Evolutionary conservation across 2,113 vertebrate species (phyloP).

Genomic region (Clarias gariepinus): DNA sequence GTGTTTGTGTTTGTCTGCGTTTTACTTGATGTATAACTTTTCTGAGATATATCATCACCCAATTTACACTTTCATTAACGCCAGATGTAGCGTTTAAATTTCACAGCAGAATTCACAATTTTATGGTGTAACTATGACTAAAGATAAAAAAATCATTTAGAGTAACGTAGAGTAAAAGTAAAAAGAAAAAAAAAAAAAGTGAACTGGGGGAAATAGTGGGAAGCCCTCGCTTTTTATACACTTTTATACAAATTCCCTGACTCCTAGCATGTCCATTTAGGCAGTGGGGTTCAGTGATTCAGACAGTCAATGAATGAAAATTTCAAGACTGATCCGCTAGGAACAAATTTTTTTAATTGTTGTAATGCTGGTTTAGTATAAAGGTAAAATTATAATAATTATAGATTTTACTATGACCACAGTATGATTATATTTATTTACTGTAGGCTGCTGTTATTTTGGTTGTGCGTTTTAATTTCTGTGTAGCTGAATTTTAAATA

Average conservation of each 20-base stretch:
- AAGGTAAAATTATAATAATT: background rate
- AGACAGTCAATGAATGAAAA: background rate
- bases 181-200: slow-evolving; percentile 86
- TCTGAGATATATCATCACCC: background rate
- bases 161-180: slow-evolving; percentile 54
- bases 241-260: background rate
- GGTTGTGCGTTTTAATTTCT: background rate
- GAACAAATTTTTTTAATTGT: background rate
- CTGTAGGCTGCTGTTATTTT: background rate
- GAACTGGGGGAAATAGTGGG: slow-evolving; percentile 81
- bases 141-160: background rate
- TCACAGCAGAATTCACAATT: slow-evolving; percentile 5
- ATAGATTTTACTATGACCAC: background rate
- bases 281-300: background rate
- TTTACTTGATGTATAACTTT: background rate
- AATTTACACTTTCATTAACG: slow-evolving; percentile 5
- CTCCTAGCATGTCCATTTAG: background rate
- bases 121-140: background rate
- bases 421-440: background rate
- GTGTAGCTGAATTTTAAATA: background rate
- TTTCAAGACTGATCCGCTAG: background rate
- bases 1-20: background rate
- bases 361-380: background rate
- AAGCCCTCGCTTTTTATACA: background rate
- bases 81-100: background rate